These are phyloP conservation scores for Volucella inflata DNA, from an alignment of 2,888 invertebrate genomes.

Conservation along the genomic window DNA sequence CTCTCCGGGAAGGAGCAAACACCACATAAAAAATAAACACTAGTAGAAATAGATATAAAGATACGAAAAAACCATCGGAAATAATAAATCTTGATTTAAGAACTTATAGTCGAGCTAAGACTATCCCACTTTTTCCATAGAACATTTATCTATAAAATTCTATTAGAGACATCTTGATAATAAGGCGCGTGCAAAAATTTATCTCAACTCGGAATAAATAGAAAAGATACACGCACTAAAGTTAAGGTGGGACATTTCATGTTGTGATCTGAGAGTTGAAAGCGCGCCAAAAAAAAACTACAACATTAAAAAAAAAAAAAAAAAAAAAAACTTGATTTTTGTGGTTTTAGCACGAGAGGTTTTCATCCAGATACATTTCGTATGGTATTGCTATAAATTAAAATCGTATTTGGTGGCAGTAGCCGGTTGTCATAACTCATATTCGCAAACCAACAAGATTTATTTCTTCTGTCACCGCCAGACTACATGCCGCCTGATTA, in stretches of 20 bases:
- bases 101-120: no score
- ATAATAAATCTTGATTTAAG: conserved; percentile 9
- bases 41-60: no score
- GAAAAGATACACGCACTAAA: background rate
- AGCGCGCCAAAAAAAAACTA: no score
- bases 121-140: no score
- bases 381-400: conserved; percentile 11
- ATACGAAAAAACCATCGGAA: background rate
- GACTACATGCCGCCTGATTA: conserved; percentile 22
- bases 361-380: background rate
- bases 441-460: conserved; percentile 18
- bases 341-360: background rate
- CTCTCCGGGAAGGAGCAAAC: no score
- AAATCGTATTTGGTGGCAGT: conserved; percentile 12
- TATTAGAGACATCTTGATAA: conserved; percentile 39
- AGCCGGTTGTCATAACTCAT: conserved; percentile 5
- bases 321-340: conserved; percentile 3
- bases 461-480: conserved; percentile 12
- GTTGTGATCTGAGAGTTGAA: no score
- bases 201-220: background rate
- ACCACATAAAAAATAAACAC: no score
- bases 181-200: conserved; percentile 25
- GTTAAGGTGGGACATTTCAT: no score
- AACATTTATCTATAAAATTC: background rate
- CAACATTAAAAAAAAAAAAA: no score